Base-by-base conservation (phyloP, 2,797 vertebrate species). In the Enteromius treurensis region DNA sequence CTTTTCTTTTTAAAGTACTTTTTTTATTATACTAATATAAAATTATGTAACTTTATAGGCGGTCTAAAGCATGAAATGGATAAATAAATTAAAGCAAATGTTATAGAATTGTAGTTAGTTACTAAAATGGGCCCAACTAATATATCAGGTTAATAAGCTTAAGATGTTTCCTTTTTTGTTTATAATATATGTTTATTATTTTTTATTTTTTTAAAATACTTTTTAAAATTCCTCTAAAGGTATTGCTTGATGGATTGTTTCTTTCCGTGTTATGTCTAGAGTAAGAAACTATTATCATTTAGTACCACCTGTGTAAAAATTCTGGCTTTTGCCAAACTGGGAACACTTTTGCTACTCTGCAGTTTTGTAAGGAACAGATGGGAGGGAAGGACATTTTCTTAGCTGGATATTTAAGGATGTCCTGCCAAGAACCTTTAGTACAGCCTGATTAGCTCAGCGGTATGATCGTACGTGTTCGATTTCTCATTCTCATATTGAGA, bases 331-430 rank as follows among this genome's bases (percentile, higher is more conserved):
- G 79, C 68, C 85, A 89, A 14, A 73, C 55, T 17, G 9, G 55
- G 86, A 89, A 89, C 19, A 76, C 86, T 86, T 87, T 83, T 87
- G 83, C 80, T n/a, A 79, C 88, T 83, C 67, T 90, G 87, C 86
- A 83, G 87, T 87, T 91, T 90, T 90, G 86, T 89, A 86, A 79
- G 78, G 89, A 90, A 89, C 92, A 92, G 90, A 91, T 91, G 92
- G 89, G 88, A 84, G 74, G 77, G 79, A 77, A 90, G 88, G 86
- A 86, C 71, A 85, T 89, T 74, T 90, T 91, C 90, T 82, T 90
- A 88, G 90, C 89, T 80, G 89, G 90, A 91, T 90, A 89, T 90
- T 93, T 90, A 87, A 87, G 85, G 91, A 88, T 77, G 88, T 91
- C 91, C 89, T 92, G 92, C 91, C 90, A 90, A 86, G 89, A 90